Evolutionary conservation across 92 coral and sea anemone species (phyloP), one percentile per base, ranked within the genome.

Genomic region (Scolanthus callimorphus): DNA sequence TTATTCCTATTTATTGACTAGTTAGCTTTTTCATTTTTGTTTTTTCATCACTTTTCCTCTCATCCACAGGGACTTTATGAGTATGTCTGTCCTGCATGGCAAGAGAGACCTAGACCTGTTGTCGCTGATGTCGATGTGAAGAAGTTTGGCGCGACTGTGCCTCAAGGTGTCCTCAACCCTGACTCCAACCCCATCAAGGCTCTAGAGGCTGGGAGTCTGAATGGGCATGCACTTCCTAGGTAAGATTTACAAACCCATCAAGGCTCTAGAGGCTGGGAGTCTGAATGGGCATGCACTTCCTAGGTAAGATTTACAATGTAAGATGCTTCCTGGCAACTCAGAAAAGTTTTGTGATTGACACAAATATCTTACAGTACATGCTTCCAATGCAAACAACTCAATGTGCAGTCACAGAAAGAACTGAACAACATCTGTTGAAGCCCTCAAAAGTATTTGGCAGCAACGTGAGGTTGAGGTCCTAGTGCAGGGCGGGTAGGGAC

Each of bases 11-110:
- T n/a, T n/a, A n/a, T n/a, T n/a, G n/a, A n/a, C n/a, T n/a, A n/a
- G n/a, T n/a, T n/a, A n/a, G n/a, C n/a, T n/a, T n/a, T n/a, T n/a
- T n/a, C n/a, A n/a, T n/a, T n/a, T n/a, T n/a, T n/a, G n/a, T n/a
- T n/a, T n/a, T n/a, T n/a, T n/a, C n/a, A n/a, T n/a, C n/a, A n/a
- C n/a, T n/a, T n/a, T n/a, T n/a, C n/a, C n/a, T n/a, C n/a, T n/a
- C n/a, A n/a, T n/a, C 22, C 1, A 3, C 61, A 92, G 98, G 98
- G 98, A 31, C 65, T 92, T 58, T 92, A 80, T 39, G 98, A 92
- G 57, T 92, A 92, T 65, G 96, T 70, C 9, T 79, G 81, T 46
- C 98, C 98, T 1, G 60, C 96, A 17, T 92, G 98, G 98, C 96
- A 92, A 65, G 78, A 63, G 25, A 71, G 90, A 38, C 70, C 89